Conservation (phyloP, 2,888 invertebrate genomes). For the Netelia fuscicornis region DNA sequence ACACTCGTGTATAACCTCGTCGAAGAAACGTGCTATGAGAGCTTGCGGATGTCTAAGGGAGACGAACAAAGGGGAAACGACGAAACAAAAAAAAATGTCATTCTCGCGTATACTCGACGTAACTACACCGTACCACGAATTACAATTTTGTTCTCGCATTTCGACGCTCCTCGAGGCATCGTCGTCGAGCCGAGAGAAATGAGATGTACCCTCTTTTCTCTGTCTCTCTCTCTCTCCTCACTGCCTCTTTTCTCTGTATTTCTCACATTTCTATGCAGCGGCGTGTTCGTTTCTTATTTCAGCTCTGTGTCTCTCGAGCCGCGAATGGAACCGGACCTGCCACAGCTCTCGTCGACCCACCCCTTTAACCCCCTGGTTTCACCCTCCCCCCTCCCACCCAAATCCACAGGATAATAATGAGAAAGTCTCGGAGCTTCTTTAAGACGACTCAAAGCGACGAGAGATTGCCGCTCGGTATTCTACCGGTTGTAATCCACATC, state of each 20-base stretch:
- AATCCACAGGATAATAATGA: conserved; percentile 48
- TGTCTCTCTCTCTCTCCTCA: not conserved
- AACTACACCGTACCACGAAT: conserved; percentile 17
- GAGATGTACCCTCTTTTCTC: conserved; percentile 1
- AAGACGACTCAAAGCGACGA: conserved; percentile 46
- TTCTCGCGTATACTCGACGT: not conserved
- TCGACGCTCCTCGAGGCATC: conserved; percentile 33
- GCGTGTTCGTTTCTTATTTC: not conserved
- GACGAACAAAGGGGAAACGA: conserved; percentile 1
- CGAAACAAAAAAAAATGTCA: not conserved
- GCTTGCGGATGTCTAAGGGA: conserved; percentile 5
- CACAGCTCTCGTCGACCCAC: not conserved
- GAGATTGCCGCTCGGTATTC: conserved; percentile 23
- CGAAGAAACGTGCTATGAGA: conserved; percentile 13
- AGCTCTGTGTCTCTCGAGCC: conserved; percentile 4
- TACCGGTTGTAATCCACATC: conserved; percentile 39
- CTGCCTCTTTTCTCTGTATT: conserved; percentile 11
- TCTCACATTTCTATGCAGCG: conserved; percentile 15
- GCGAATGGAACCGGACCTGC: conserved; percentile 30
- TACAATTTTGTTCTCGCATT: conserved; percentile 39
- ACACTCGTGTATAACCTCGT: conserved; percentile 22
- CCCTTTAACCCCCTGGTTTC: not conserved
- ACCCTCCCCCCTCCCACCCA: not conserved
- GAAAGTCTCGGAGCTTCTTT: conserved; percentile 44
- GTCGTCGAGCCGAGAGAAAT: conserved; percentile 2